Evolutionary conservation across 2,888 invertebrate species (phyloP).

Genomic region (Geotrupes spiniger): DNA sequence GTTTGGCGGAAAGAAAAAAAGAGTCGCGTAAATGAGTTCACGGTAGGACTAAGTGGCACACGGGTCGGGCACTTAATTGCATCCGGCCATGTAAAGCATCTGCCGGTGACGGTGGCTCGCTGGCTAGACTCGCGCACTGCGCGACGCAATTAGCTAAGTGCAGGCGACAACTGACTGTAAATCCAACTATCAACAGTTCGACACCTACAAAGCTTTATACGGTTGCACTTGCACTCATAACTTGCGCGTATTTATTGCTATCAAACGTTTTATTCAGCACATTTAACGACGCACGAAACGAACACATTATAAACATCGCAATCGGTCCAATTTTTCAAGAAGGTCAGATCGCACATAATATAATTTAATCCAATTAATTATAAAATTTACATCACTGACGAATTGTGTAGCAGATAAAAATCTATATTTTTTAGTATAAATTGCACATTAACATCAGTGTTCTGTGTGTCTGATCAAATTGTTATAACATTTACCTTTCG

Average conservation of each 20-base stretch:
- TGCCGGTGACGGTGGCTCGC: constrained; percentile 12
- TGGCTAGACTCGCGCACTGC: constrained; percentile 16
- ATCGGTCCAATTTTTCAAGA: no score
- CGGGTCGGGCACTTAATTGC: constrained; percentile 17
- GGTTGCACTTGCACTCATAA: constrained; percentile 6
- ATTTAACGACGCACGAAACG: no score
- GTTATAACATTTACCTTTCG: no score
- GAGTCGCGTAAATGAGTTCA: constrained; percentile 9
- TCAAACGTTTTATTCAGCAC: no score
- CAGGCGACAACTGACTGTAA: constrained; percentile 22
- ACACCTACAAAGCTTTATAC: constrained; percentile 18
- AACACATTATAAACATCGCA: no score
- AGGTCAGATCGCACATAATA: no score
- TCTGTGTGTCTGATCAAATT: no score
- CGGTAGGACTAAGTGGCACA: constrained; percentile 9
- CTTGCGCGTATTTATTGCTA: constrained; percentile 1
- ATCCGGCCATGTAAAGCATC: constrained; percentile 15
- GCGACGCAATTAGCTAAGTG: constrained; percentile 26
- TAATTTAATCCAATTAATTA: no score
- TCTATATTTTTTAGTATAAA: no score
- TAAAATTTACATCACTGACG: no score
- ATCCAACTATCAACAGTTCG: constrained; percentile 23
- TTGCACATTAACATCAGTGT: no score
- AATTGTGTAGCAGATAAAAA: no score
- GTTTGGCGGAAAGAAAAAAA: background rate